Percentiles rank a stretch among this genome's conserved stretches.
phyloP scores from a whole-genome alignment of 2,113 vertebrate species.

The Felis chaus region DNA sequence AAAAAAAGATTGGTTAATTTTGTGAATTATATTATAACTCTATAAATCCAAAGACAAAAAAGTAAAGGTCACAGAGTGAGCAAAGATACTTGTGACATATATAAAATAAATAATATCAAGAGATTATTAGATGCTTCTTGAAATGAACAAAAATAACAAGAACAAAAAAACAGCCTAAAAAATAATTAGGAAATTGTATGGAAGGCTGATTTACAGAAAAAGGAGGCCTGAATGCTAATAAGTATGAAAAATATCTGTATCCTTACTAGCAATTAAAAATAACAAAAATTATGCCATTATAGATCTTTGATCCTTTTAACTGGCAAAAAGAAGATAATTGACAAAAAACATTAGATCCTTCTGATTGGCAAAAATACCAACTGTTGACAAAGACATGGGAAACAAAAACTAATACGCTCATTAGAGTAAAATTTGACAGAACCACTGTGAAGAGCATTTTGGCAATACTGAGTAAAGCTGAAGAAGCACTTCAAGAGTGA shows the following conservation, averaged over 20 bases:
- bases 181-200: not conserved
- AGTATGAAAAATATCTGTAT: not conserved
- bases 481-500: not conserved
- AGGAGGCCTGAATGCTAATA: not conserved
- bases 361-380: not conserved
- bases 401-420: not conserved
- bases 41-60: not conserved
- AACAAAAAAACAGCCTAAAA: not conserved
- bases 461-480: not conserved
- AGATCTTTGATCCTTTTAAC: not conserved
- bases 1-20: not conserved
- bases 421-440: not conserved
- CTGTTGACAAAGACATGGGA: not conserved
- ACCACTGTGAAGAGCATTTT: not conserved
- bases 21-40: not conserved
- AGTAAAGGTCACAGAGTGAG: not conserved
- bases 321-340: not conserved
- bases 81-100: not conserved
- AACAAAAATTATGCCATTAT: not conserved
- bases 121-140: not conserved
- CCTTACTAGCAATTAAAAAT: not conserved
- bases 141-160: not conserved
- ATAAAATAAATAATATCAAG: not conserved
- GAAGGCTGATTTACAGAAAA: not conserved
- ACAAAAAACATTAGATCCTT: not conserved